A percentile compares a stretch with the other conserved stretches of the same genome.
Evolutionary conservation across 2,113 vertebrate species (phyloP).

Genomic region (Aviceda subcristata): DNA sequence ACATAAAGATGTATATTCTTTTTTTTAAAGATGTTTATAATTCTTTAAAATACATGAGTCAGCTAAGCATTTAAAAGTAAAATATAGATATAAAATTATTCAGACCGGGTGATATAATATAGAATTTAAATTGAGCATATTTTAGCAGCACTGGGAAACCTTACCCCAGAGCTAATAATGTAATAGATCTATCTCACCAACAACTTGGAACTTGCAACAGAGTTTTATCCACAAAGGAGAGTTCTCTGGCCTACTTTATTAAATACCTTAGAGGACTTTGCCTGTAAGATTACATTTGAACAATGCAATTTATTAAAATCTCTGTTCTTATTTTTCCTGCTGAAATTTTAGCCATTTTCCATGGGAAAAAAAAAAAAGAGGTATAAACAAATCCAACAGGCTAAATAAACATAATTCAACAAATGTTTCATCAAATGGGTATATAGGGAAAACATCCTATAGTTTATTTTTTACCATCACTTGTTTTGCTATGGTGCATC

Average conservation of each 20-base stretch:
- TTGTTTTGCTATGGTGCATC: not conserved
- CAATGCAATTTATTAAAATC: slow-evolving; percentile 52
- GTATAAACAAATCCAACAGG: slow-evolving; percentile 21
- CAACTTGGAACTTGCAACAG: slow-evolving; percentile 19
- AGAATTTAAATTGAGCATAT: slow-evolving; percentile 66
- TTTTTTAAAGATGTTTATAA: slow-evolving; percentile 6
- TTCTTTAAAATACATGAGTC: slow-evolving; percentile 54
- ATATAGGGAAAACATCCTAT: not conserved
- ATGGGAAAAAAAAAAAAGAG: not conserved
- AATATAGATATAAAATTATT: slow-evolving; percentile 69
- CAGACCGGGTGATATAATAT: slow-evolving; percentile 32
- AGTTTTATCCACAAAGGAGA: slow-evolving; percentile 61
- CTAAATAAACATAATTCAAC: slow-evolving; percentile 37
- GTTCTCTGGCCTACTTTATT: slow-evolving; percentile 57
- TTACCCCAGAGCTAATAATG: slow-evolving; percentile 60
- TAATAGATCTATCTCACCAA: slow-evolving; percentile 43
- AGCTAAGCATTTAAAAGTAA: slow-evolving; percentile 67
- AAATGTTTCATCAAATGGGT: not conserved
- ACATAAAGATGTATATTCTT: slow-evolving; percentile 19
- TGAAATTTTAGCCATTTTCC: slow-evolving; percentile 23
- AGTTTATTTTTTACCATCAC: not conserved
- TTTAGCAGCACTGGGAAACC: slow-evolving; percentile 56
- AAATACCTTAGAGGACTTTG: slow-evolving; percentile 55
- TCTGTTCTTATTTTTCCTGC: slow-evolving; percentile 18
- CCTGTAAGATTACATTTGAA: slow-evolving; percentile 51